Percentiles rank a stretch among this genome's conserved stretches.
Evolutionary conservation across 1,140 invertebrate genomes (phyloP).

Genomic region (Drosophila trapezifrons): DNA sequence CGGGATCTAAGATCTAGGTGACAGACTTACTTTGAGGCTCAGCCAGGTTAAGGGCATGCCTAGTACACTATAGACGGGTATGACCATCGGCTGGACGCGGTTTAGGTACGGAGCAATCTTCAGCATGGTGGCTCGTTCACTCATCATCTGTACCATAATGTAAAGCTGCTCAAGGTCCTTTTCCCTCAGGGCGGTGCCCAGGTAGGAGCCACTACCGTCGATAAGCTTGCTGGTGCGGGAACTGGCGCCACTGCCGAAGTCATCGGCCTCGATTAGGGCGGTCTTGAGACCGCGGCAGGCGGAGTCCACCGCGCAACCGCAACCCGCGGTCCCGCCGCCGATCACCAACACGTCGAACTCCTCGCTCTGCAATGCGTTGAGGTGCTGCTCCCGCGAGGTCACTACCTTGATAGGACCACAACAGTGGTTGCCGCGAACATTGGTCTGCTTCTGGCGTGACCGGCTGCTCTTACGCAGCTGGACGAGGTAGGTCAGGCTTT

Average conservation of each 20-base stretch:
- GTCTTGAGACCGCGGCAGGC: conserved; percentile 60
- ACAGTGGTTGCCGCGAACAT: conserved; percentile 6
- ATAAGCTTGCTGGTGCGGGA: conserved; percentile 60
- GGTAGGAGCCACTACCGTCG: conserved; percentile 49
- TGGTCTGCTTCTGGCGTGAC: not conserved
- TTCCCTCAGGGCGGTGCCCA: conserved; percentile 31
- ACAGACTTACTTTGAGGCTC: conserved; percentile 35
- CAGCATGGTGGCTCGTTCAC: conserved; percentile 54
- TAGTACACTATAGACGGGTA: conserved; percentile 55
- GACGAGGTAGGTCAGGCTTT: not conserved
- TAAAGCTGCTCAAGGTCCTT: conserved; percentile 52
- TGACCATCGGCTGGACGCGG: conserved; percentile 69
- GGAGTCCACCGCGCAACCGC: conserved; percentile 88
- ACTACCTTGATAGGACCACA: conserved; percentile 8
- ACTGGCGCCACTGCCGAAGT: conserved; percentile 60
- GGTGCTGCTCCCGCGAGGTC: conserved; percentile 48
- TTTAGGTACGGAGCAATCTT: conserved; percentile 61
- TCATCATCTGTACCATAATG: conserved; percentile 52
- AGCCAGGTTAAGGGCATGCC: conserved; percentile 53
- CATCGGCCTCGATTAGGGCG: conserved; percentile 55
- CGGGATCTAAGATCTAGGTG: not conserved
- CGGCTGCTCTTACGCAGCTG: not conserved
- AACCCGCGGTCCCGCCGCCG: conserved; percentile 96
- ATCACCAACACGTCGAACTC: conserved; percentile 96
- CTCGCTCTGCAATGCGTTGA: conserved; percentile 63